Evolutionary conservation across 2,113 vertebrate species (phyloP), one percentile per base, ranked within the genome.

Genomic region (Hucho hucho): DNA sequence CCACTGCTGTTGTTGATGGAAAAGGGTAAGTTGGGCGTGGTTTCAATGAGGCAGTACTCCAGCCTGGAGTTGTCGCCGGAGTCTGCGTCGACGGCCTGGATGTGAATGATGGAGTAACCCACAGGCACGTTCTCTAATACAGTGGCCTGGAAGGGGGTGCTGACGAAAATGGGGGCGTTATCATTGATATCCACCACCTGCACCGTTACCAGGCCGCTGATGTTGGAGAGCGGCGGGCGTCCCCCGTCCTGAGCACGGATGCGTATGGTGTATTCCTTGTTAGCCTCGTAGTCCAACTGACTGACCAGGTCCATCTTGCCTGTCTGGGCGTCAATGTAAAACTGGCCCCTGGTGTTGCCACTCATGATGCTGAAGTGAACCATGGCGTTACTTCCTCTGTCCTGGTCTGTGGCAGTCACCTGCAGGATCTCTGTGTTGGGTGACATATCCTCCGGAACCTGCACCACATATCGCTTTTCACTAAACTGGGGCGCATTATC

Each of bases 281-380:
- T 96, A 0, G 92, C 92, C 90, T 99, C 97, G 0, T 97, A 99
- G 87, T 99, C 97, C 70, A 99, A 85, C 1, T 95, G 95, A 75
- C 93, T 96, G 63, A 98, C 93, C 1, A 98, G 92, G 7, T 98
- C 97, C 83, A 99, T 88, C 11, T 92, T 93, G 0, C 97, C 97
- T 0, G 95, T 97, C 88, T 97, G 96, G 0, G 97, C 95, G 0
- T 99, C 97, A 1, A 99, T 95, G 77, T 98, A 98, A 79, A 99
- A 99, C 89, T 98, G 97, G 0, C 97, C 97, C 0, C 95, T 92
- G 4, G 95, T 95, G 73, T 98, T 99, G 20, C 97, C 97, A 0
- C 97, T 98, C 94, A 98, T 95, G 79, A 99, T 98, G 92, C 97
- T 98, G 71, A 98, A 99, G 82, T 98, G 97, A 25, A 99, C 96